Evolutionary conservation across 2,888 invertebrate species (phyloP).

Genomic region (Caenorhabditis angaria): DNA sequence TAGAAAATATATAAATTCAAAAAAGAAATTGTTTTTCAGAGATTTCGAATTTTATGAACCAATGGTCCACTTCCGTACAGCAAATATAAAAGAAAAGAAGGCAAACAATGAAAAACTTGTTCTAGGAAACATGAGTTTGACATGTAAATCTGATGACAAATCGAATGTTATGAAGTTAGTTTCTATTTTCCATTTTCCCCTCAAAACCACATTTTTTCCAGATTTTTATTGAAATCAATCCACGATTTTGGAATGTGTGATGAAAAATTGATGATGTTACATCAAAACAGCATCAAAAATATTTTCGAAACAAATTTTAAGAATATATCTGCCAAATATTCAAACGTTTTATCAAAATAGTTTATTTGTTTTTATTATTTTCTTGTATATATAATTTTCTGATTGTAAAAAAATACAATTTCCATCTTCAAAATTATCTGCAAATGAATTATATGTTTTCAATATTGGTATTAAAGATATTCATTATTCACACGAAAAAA

Average conservation of each 20-base stretch:
- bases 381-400: too few relatives aligned
- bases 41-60: slow-evolving; percentile 32
- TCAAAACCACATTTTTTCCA: slow-evolving; percentile 4
- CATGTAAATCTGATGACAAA: slow-evolving; percentile 11
- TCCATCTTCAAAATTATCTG: too few relatives aligned
- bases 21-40: slow-evolving; percentile 10
- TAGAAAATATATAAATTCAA: background rate
- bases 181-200: background rate
- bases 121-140: slow-evolving; percentile 13
- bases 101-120: slow-evolving; percentile 7
- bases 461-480: too few relatives aligned
- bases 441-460: too few relatives aligned
- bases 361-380: background rate
- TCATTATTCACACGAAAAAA: too few relatives aligned
- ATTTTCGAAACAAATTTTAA: background rate
- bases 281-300: background rate
- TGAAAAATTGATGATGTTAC: slow-evolving; percentile 15
- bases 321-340: background rate
- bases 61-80: slow-evolving; percentile 25
- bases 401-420: too few relatives aligned
- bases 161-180: slow-evolving; percentile 20
- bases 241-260: slow-evolving; percentile 16
- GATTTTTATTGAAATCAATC: slow-evolving; percentile 28
- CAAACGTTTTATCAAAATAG: background rate
- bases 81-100: slow-evolving; percentile 6